A percentile compares a stretch with the other conserved stretches of the same genome.
These are phyloP conservation scores for Eupsilia transversa DNA, from an alignment of 2,888 invertebrate species.

Conservation along the genomic window DNA sequence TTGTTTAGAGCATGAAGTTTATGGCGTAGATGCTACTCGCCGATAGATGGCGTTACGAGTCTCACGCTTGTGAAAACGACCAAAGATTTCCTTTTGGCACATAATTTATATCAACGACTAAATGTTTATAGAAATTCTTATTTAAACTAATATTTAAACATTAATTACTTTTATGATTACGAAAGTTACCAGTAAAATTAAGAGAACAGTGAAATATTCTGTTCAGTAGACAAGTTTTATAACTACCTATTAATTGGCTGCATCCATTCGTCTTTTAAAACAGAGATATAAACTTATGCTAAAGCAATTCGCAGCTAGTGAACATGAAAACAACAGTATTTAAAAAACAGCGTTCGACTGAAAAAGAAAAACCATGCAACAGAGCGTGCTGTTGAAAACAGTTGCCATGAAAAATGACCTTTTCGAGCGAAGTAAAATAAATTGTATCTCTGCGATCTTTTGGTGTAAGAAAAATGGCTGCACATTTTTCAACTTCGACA, in stretches of 20 bases:
- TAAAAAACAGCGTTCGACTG: conserved; percentile 8
- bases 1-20: not conserved
- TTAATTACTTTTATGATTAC: not conserved
- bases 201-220: not conserved
- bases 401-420: conserved; percentile 75
- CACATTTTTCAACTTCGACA: conserved; percentile 45
- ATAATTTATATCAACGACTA: not conserved
- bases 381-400: conserved; percentile 65
- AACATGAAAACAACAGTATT: conserved; percentile 53
- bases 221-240: not conserved
- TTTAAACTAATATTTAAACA: not conserved
- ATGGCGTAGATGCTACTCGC: conserved; percentile 52
- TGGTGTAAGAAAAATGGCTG: conserved; percentile 61
- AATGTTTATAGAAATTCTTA: not conserved
- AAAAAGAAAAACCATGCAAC: conserved; percentile 43
- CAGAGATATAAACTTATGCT: not conserved
- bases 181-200: not conserved
- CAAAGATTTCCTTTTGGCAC: not conserved
- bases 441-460: conserved; percentile 72
- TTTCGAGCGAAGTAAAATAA: conserved; percentile 73
- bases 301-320: conserved; percentile 30
- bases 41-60: conserved; percentile 73
- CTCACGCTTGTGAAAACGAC: not conserved
- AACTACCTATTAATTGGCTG: not conserved
- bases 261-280: not conserved